phyloP scores from a whole-genome alignment of 1,140 invertebrate species.

The Brachystomella parvula region DNA sequence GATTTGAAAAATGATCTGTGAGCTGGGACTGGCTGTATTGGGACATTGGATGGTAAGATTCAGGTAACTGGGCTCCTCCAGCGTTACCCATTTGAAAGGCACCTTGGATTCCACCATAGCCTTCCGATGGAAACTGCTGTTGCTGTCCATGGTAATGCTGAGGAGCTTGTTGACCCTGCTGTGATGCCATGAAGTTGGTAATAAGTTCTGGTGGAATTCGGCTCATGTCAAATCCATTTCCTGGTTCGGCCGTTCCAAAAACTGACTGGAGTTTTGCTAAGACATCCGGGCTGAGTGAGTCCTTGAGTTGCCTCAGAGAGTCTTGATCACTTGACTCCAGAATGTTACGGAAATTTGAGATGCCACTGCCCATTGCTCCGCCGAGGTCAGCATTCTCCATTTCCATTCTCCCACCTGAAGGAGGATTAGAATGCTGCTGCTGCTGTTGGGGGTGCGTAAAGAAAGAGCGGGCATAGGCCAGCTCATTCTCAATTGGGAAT shows the following conservation, averaged over 20 bases:
- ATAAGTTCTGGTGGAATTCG: constrained; percentile 4
- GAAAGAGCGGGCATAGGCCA: constrained; percentile 1
- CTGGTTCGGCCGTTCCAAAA: not conserved
- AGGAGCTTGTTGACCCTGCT: not conserved
- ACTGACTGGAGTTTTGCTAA: not conserved
- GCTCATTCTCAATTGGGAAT: constrained; percentile 9
- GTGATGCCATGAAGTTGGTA: not conserved
- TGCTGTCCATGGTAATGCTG: not conserved
- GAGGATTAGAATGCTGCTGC: not conserved
- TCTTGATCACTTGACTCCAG: not conserved
- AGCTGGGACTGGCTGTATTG: constrained; percentile 4
- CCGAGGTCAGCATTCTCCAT: not conserved
- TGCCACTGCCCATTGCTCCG: not conserved
- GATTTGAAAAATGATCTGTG: not conserved
- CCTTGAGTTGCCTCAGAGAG: constrained; percentile 1
- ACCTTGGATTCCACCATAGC: not conserved
- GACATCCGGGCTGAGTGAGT: constrained; percentile 2
- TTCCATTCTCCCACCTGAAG: not conserved
- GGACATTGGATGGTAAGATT: not conserved
- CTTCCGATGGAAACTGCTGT: too few species aligned
- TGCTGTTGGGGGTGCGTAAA: not conserved
- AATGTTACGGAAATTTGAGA: not conserved
- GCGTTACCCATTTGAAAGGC: not conserved
- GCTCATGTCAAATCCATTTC: not conserved
- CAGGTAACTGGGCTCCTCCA: not conserved